These are phyloP conservation scores for Aplodontia rufa DNA, from an alignment of 2,113 vertebrate species.

Conservation along the genomic window DNA sequence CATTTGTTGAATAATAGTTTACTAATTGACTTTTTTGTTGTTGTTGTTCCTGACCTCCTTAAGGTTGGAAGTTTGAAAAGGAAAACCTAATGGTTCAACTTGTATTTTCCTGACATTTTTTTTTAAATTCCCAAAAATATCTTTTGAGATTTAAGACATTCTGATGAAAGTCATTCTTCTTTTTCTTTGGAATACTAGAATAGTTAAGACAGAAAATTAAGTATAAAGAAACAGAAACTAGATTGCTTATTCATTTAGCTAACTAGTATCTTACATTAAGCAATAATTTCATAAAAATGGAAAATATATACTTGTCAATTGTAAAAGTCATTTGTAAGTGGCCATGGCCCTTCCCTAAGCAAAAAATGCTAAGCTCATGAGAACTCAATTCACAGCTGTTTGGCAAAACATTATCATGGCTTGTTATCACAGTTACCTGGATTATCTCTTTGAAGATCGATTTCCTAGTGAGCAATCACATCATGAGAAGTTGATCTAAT, in stretches of 20 bases:
- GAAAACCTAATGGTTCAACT: background rate
- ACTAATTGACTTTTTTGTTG: background rate
- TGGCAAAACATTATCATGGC: background rate
- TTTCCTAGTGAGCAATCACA: conserved; percentile 52
- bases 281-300: background rate
- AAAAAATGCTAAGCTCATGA: background rate
- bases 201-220: background rate
- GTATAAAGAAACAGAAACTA: background rate
- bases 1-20: background rate
- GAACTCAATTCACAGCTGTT: background rate
- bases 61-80: background rate
- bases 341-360: background rate
- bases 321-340: background rate
- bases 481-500: conserved; percentile 29
- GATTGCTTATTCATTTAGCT: background rate
- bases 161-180: background rate
- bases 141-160: background rate
- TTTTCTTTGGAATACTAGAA: background rate
- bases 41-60: background rate
- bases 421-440: background rate
- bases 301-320: background rate
- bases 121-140: background rate
- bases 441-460: conserved; percentile 17
- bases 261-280: background rate
- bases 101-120: conserved; percentile 11